Conservation (phyloP, 30 jellyfish, hydroid and myxozoan species). For the Mastigias papua region DNA sequence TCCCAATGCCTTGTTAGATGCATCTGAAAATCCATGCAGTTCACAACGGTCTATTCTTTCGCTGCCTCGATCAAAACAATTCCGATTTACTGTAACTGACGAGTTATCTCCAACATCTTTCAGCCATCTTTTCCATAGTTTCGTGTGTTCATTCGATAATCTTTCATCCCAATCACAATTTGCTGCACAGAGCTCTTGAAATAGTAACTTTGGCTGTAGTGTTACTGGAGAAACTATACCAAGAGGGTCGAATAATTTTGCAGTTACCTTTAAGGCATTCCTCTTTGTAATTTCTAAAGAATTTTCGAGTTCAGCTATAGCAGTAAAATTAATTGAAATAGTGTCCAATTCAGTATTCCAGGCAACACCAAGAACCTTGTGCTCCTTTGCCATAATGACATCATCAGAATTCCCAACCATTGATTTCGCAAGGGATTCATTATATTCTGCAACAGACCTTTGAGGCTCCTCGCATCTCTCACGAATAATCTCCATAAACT, state of each 20-base stretch:
- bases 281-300: slow-evolving; percentile 11
- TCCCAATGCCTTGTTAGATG: slow-evolving; percentile 28
- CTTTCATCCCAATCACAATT: slow-evolving; percentile 23
- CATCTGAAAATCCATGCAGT: slow-evolving; percentile 36
- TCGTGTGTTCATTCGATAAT: background rate
- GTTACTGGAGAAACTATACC: slow-evolving; percentile 7
- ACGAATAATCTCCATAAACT: background rate
- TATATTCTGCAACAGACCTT: background rate
- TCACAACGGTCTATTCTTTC: background rate
- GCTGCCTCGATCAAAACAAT: slow-evolving; percentile 1
- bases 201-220: slow-evolving; percentile 2
- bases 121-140: no score
- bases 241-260: slow-evolving; percentile 19
- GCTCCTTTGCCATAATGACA: slow-evolving; percentile 13
- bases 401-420: slow-evolving; percentile 17
- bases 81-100: no score
- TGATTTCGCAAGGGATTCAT: background rate
- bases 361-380: no score
- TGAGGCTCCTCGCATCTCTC: background rate
- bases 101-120: no score
- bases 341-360: background rate
- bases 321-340: slow-evolving; percentile 6
- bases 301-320: slow-evolving; percentile 27
- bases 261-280: slow-evolving; percentile 40
- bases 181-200: slow-evolving; percentile 2